These are phyloP conservation scores for Anagyrus pseudococci DNA, from an alignment of 2,888 invertebrate genomes.

Conservation along the genomic window DNA sequence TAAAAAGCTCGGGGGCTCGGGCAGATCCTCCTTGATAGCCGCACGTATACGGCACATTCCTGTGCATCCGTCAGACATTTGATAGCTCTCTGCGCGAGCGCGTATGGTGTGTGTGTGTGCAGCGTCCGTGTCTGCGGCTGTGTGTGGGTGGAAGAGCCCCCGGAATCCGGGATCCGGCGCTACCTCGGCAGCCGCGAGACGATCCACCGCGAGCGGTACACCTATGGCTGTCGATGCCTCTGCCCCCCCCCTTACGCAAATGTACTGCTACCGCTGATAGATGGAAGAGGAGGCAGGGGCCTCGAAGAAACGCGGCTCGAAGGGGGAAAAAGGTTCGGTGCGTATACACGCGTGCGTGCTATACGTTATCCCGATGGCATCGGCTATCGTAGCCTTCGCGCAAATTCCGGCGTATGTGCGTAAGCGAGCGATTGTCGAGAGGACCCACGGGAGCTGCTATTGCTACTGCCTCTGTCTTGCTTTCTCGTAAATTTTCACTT, in stretches of 20 bases:
- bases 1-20: too few species aligned
- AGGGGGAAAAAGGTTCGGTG: not conserved
- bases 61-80: conserved; percentile 61
- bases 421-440: conserved; percentile 13
- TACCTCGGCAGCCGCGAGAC: too few species aligned
- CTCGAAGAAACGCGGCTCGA: too few species aligned
- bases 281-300: conserved; percentile 1
- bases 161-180: too few species aligned
- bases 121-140: not conserved
- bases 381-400: conserved; percentile 5
- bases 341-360: not conserved
- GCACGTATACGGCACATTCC: too few species aligned
- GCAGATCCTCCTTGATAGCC: conserved; percentile 55
- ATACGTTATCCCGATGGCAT: conserved; percentile 28
- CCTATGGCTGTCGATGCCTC: conserved; percentile 21
- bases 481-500: conserved; percentile 33
- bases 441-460: too few species aligned
- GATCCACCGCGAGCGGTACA: too few species aligned
- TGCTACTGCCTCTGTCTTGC: too few species aligned
- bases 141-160: too few species aligned
- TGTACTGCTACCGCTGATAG: conserved; percentile 25
- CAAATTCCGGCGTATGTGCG: not conserved
- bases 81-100: conserved; percentile 56
- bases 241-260: conserved; percentile 5
- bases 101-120: conserved; percentile 9